Evolutionary conservation across 2,113 vertebrate genomes (phyloP), one percentile per base, ranked within the genome.

Genomic region (Puntigrus tetrazona): DNA sequence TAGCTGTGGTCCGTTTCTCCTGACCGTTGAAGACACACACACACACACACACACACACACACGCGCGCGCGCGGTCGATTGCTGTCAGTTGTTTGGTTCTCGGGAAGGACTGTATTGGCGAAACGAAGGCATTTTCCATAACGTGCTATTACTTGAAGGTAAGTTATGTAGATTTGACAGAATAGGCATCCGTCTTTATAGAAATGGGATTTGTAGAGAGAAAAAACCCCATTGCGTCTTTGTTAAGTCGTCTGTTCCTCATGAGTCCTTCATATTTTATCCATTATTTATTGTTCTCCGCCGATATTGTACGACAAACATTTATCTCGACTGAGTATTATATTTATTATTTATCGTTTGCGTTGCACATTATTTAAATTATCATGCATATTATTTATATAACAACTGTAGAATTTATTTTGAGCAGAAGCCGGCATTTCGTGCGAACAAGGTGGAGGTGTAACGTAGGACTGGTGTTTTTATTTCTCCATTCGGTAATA

Each of bases 331-430:
- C 72, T 92, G 95, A 95, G 76, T 92, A 95, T 92, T 88, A 94
- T 99, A 99, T 99, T 99, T 98, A 99, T 99, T 98, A 97, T 98
- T 99, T 97, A 95, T 95, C 94, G 93, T 92, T 94, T 96, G 97
- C 96, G 97, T 95, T 95, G 95, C 93, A 95, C 95, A 97, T 98
- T 99, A 98, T 99, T 99, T 87, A 85, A 98, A 97, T 94, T 97
- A 95, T 94, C 95, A 95, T 95, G 96, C 97, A 86, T 88, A 92
- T 87, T 94, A 98, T 98, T 99, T 98, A 97, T 97, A 95, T 95
- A 94, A 92, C 95, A 94, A 92, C 91, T 94, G 95, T 97, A 96
- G 93, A 95, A 88, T 93, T 94, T 94, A 92, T 95, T 95, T 95
- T 96, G 93, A 94, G 92, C 93, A 95, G 94, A 93, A 91, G 89